A percentile compares a stretch with the other conserved stretches of the same genome.
Conservation (phyloP, 2,797 vertebrate genomes). For the Periparus ater region DNA sequence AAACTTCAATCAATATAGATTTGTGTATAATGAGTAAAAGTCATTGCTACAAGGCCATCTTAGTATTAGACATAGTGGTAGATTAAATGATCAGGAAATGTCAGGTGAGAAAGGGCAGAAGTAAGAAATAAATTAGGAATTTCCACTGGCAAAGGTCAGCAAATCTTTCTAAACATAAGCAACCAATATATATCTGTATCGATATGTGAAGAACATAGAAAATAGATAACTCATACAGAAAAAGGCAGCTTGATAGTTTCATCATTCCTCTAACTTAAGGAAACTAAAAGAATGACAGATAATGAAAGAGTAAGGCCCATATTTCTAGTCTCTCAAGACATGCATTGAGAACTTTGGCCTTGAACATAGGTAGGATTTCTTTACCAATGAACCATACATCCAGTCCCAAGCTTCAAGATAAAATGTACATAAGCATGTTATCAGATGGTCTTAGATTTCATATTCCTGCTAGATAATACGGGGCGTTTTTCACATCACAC, state of each 20-base stretch:
- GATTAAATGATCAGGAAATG: background rate
- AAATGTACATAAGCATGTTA: rapidly evolving
- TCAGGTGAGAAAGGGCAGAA: background rate
- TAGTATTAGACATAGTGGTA: background rate
- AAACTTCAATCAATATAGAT: background rate
- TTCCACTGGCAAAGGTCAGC: background rate
- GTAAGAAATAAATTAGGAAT: background rate
- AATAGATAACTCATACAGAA: background rate
- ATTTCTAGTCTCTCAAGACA: background rate
- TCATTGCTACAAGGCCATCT: background rate
- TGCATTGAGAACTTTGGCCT: background rate
- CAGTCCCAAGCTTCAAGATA: background rate
- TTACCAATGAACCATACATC: background rate
- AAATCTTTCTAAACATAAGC: background rate
- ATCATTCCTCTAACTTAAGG: background rate
- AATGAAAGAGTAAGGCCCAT: background rate
- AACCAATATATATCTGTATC: background rate
- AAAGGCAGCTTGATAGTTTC: background rate
- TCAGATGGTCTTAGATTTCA: background rate
- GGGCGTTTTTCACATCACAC: background rate
- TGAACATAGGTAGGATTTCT: background rate
- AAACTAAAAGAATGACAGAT: background rate
- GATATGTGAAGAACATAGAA: background rate
- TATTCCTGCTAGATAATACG: rapidly evolving
- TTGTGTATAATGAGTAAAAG: background rate